Evolutionary conservation across 2,888 invertebrate species (phyloP), one percentile per base, ranked within the genome.

Genomic region (Orthosia cruda): DNA sequence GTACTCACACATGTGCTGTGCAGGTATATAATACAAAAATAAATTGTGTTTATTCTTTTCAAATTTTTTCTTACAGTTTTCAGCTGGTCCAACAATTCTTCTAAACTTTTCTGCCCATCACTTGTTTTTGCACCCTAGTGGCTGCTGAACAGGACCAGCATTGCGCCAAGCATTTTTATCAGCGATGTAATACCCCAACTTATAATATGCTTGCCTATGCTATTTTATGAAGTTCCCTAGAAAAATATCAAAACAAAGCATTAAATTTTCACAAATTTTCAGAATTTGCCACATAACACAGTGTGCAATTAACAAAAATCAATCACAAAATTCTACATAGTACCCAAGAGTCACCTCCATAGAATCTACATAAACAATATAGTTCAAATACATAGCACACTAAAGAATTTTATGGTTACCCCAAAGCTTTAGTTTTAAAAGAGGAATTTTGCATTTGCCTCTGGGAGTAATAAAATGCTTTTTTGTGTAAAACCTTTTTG

Each of bases 371-470:
- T 50, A 55, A 55, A 65, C 40, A 61, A 67, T 55, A 76, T 77
- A 64, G 59, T 65, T 32, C 7, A 54, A 70, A 80, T 77, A 67
- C 57, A 47, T 62, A 20, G 50, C 61, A 47, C 63, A 59, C 26
- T 23, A 70, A 67, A 67, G 62, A 55, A 80, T 75, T 72, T 78
- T 75, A 79, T 77, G 57, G 74, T 55, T 32, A 50, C 69, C 62
- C 49, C 40, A 40, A 32, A 71, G 64, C 69, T 87, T 80, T 74
- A 85, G 80, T 78, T 85, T 74, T 85, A 74, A 78, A 87, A 78
- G n/a, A 66, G 57, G 59, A 65, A 80, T 80, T 77, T 79, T 54
- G 20, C 40, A 59, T 67, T 20, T 9, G 32, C 74, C 74, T 57
- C 15, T 54, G 71, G 40, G 77, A 52, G 52, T 69, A 67, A 71